phyloP scores from a whole-genome alignment of 1,140 invertebrate species.

The Trichonephila clavata region DNA sequence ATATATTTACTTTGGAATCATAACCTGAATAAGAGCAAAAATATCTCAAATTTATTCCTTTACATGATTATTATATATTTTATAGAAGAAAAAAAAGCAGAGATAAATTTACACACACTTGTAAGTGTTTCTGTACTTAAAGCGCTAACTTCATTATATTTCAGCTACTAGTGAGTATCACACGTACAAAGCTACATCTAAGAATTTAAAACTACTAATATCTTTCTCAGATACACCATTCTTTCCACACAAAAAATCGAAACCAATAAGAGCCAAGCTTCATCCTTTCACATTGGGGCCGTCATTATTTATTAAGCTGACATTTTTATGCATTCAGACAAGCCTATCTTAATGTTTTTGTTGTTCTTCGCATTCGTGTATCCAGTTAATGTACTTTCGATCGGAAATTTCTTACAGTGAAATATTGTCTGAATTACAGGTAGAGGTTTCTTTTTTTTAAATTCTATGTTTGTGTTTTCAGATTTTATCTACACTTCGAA shows the following conservation, averaged over 20 bases:
- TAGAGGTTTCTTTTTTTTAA: not conserved
- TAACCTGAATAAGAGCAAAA: no score
- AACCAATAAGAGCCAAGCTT: conserved; percentile 14
- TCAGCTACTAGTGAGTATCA: not conserved
- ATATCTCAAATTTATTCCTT: not conserved
- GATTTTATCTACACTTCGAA: conserved; percentile 17
- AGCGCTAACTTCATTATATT: not conserved
- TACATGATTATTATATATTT: not conserved
- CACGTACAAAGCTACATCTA: not conserved
- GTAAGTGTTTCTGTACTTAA: not conserved
- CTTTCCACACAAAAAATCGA: not conserved
- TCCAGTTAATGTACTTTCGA: conserved; percentile 40
- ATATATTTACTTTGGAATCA: no score
- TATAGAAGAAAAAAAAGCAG: not conserved
- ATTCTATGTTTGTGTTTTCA: conserved; percentile 22
- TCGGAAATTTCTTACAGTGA: conserved; percentile 42
- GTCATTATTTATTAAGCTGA: conserved; percentile 58
- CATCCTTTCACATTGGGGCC: not conserved
- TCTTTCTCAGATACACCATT: not conserved
- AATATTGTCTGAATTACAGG: conserved; percentile 42
- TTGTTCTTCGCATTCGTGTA: conserved; percentile 43
- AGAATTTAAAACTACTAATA: not conserved
- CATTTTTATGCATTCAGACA: conserved; percentile 59
- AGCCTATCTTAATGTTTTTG: conserved; percentile 39
- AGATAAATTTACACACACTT: not conserved